Conservation (phyloP, 2,797 vertebrate genomes). For the Oryzias dopingdopingensis region DNA sequence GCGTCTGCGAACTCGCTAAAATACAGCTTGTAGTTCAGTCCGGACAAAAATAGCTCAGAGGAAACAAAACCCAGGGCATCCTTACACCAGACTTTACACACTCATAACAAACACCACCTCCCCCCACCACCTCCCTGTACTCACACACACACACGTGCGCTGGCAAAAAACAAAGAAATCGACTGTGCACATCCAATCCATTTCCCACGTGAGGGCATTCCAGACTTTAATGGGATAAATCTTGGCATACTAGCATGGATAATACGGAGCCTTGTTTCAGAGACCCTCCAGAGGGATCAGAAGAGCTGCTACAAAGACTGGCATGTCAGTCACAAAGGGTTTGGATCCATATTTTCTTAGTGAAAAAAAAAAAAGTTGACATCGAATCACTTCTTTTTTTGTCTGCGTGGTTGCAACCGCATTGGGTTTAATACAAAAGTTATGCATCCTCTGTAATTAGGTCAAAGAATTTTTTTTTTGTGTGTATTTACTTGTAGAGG, state of each 20-base stretch:
- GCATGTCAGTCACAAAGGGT: constrained; percentile 16
- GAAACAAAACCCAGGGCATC: constrained; percentile 61
- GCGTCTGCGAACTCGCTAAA: constrained; percentile 31
- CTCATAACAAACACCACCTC: constrained; percentile 30
- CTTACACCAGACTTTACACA: constrained; percentile 36
- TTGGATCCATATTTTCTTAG: constrained; percentile 8
- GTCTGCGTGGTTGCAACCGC: no score
- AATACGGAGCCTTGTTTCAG: constrained; percentile 49
- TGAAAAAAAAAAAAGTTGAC: neutral
- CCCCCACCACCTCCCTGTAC: neutral
- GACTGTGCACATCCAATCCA: constrained; percentile 52
- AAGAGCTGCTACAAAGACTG: constrained; percentile 17
- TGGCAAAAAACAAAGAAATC: constrained; percentile 58
- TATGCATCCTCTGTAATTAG: no score
- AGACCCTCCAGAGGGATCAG: constrained; percentile 46
- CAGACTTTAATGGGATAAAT: constrained; percentile 65
- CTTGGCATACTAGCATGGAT: constrained; percentile 52
- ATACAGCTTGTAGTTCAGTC: constrained; percentile 43
- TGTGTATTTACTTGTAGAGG: no score
- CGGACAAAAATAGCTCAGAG: constrained; percentile 61
- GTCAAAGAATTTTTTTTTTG: no score
- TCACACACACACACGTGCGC: constrained; percentile 14
- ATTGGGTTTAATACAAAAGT: no score
- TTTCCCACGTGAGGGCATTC: constrained; percentile 67
- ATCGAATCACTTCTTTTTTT: constrained; percentile 8